These are phyloP conservation scores for Neosilurus mollespiculum DNA, from an alignment of 2,797 vertebrate species.

Conservation along the genomic window DNA sequence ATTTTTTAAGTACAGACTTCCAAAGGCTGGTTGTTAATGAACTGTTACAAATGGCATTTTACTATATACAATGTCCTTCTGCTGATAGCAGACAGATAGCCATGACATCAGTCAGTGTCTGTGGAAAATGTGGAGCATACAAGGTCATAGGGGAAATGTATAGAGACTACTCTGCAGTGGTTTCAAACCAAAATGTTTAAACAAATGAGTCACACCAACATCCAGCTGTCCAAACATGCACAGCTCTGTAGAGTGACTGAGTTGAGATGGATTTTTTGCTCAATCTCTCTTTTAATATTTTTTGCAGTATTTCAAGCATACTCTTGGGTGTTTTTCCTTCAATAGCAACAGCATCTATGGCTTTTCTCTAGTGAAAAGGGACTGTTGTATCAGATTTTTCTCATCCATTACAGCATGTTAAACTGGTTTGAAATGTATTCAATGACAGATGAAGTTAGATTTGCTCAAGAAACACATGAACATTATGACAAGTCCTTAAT, in stretches of 20 bases:
- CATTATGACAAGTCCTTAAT: background rate
- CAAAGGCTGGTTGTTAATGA: background rate
- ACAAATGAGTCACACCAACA: conserved; percentile 48
- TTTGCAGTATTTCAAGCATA: conserved; percentile 23
- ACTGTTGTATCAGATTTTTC: background rate
- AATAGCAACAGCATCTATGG: background rate
- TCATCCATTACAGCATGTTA: background rate
- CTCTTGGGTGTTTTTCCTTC: conserved; percentile 20
- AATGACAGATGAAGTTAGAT: background rate
- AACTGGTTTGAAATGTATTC: background rate
- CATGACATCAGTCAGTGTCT: conserved; percentile 31
- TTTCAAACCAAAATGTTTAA: conserved; percentile 49
- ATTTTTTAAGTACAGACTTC: conserved; percentile 4
- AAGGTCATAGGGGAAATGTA: conserved; percentile 30
- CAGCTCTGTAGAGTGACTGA: conserved; percentile 7
- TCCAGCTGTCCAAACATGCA: conserved; percentile 51
- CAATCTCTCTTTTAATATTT: conserved; percentile 26
- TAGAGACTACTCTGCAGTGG: conserved; percentile 22
- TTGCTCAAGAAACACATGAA: background rate
- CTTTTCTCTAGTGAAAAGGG: background rate
- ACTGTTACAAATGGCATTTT: conserved; percentile 4
- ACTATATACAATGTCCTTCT: conserved; percentile 7
- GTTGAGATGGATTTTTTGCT: conserved; percentile 9
- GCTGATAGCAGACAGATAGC: conserved; percentile 19
- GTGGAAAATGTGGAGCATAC: conserved; percentile 34